These are phyloP conservation scores for Cyclargus thomasi DNA, from an alignment of 1,140 invertebrate species.

Conservation along the genomic window DNA sequence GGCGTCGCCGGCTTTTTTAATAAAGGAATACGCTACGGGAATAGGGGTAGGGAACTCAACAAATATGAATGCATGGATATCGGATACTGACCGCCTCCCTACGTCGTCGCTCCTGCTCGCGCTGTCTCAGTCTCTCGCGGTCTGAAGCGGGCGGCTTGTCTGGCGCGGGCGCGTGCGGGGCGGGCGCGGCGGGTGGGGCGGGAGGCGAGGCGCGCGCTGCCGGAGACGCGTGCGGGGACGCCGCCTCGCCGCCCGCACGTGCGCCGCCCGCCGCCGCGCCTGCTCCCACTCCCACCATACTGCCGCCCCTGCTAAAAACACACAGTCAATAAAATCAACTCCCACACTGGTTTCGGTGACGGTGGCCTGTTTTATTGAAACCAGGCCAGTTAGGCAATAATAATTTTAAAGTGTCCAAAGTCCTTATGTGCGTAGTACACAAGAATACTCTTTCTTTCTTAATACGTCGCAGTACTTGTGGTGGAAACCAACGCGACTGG, in stretches of 20 bases:
- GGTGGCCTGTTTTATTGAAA: no score
- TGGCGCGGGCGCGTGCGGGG: slow-evolving; percentile 78
- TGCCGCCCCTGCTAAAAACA: neutral
- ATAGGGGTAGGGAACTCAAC: no score
- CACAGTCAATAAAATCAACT: no score
- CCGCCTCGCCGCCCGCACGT: slow-evolving; percentile 35
- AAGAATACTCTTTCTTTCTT: no score
- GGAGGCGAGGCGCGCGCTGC: slow-evolving; percentile 49
- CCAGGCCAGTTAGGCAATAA: no score
- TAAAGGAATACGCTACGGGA: no score
- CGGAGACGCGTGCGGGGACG: slow-evolving; percentile 55
- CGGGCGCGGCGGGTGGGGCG: slow-evolving; percentile 39
- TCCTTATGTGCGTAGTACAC: no score
- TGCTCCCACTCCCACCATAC: slow-evolving; percentile 29
- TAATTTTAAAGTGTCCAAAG: no score
- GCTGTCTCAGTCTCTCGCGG: slow-evolving; percentile 85
- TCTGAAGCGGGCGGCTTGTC: slow-evolving; percentile 83
- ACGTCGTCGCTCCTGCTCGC: slow-evolving; percentile 91
- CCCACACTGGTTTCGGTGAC: no score
- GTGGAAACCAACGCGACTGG: no score
- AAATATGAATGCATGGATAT: slow-evolving; percentile 14
- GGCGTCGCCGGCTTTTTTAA: no score
- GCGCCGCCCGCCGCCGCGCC: slow-evolving; percentile 33
- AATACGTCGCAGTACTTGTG: no score
- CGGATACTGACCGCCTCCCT: slow-evolving; percentile 85